Conservation (phyloP, 1,140 invertebrate genomes). For the Diploscapter pachys region DNA sequence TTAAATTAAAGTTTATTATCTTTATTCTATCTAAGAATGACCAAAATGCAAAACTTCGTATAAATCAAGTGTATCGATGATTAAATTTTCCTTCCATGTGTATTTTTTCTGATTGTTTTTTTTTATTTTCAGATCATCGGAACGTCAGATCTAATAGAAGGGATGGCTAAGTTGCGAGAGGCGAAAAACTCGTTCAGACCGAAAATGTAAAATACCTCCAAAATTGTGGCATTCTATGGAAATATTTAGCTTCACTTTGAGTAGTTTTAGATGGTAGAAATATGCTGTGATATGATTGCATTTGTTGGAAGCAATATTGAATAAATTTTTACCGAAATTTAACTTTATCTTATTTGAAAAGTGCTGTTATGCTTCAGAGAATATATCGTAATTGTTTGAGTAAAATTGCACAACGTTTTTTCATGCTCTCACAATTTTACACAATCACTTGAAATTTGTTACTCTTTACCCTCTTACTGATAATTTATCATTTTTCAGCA, state of each 20-base stretch:
- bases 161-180: slow-evolving; percentile 45
- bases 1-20: too few relatives aligned
- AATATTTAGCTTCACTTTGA: too few relatives aligned
- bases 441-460: neutral
- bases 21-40: too few relatives aligned
- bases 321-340: too few relatives aligned
- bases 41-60: slow-evolving; percentile 39
- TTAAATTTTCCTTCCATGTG: too few relatives aligned
- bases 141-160: slow-evolving; percentile 43
- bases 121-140: slow-evolving; percentile 7
- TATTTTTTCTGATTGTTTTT: too few relatives aligned
- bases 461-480: neutral
- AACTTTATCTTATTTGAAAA: too few relatives aligned
- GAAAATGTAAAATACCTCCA: slow-evolving; percentile 14
- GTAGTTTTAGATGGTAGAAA: too few relatives aligned
- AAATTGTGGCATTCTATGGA: too few relatives aligned
- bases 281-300: too few relatives aligned
- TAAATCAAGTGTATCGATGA: slow-evolving; percentile 6
- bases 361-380: too few relatives aligned
- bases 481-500: neutral
- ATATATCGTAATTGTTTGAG: neutral
- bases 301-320: too few relatives aligned
- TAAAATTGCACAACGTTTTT: neutral
- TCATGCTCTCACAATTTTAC: neutral
- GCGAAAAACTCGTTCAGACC: slow-evolving; percentile 50